These are phyloP conservation scores for Lepilemur ruficaudatus DNA, from an alignment of 2,797 vertebrate species.

Conservation along the genomic window DNA sequence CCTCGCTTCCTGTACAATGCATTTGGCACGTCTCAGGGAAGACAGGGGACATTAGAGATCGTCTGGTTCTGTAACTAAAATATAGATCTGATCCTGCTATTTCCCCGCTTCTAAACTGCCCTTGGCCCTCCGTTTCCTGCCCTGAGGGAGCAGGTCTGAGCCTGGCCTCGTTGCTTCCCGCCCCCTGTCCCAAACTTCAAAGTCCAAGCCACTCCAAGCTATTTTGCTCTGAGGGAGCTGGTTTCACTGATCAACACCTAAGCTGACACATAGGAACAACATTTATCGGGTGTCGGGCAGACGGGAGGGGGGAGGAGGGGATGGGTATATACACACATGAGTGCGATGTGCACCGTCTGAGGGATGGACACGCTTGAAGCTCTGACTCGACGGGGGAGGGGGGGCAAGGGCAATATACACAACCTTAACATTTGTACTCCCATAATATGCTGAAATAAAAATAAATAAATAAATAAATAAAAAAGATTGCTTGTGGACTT, in stretches of 20 bases:
- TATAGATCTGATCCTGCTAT: neutral
- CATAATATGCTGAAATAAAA: no score
- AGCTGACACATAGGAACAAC: no score
- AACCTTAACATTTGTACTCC: no score
- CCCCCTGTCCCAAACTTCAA: neutral
- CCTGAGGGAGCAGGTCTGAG: neutral
- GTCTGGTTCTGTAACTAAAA: constrained; percentile 13
- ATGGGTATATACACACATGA: no score
- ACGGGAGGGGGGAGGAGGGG: no score
- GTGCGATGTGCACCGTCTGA: no score
- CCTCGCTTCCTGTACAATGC: neutral
- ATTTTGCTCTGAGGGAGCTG: neutral
- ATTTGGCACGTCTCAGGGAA: neutral
- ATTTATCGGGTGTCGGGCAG: no score
- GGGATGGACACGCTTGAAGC: no score
- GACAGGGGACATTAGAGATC: neutral
- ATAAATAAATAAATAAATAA: no score
- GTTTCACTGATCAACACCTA: no score
- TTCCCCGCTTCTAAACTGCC: constrained; percentile 10
- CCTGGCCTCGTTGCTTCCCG: neutral
- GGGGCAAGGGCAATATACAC: no score
- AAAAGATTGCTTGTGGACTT: neutral
- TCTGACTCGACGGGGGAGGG: no score
- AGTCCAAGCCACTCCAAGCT: neutral
- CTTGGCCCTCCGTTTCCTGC: neutral